These are phyloP conservation scores for Chironomus tentans DNA, from an alignment of 2,888 invertebrate genomes.

Conservation along the genomic window DNA sequence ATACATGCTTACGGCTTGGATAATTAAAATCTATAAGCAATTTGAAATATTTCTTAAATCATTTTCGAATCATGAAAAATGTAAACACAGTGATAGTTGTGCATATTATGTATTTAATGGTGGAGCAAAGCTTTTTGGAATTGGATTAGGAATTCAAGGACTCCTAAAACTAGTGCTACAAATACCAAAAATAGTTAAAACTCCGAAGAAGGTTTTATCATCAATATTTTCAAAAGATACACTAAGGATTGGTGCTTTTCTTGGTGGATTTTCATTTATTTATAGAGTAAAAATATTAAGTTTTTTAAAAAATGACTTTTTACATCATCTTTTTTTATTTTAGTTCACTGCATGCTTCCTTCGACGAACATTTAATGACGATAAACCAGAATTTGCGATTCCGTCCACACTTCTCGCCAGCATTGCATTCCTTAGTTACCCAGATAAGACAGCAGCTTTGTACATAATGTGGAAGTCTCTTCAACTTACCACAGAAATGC, in stretches of 20 bases:
- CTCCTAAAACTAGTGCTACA: slow-evolving; percentile 51
- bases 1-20: not conserved
- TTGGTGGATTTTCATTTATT: slow-evolving; percentile 58
- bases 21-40: not conserved
- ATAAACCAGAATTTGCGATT: slow-evolving; percentile 54
- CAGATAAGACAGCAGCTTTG: slow-evolving; percentile 67
- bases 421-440: slow-evolving; percentile 60
- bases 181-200: slow-evolving; percentile 45
- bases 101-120: slow-evolving; percentile 47
- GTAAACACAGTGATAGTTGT: slow-evolving; percentile 57
- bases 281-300: slow-evolving; percentile 49
- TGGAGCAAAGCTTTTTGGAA: slow-evolving; percentile 49
- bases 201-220: slow-evolving; percentile 45
- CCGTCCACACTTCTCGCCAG: slow-evolving; percentile 65
- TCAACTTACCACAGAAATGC: slow-evolving; percentile 48
- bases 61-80: slow-evolving; percentile 38
- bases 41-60: slow-evolving; percentile 43
- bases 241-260: slow-evolving; percentile 54
- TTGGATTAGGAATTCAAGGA: slow-evolving; percentile 54
- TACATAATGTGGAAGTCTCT: slow-evolving; percentile 75
- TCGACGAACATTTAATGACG: slow-evolving; percentile 51
- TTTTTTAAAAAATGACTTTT: not conserved
- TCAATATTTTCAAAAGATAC: slow-evolving; percentile 44
- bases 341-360: slow-evolving; percentile 58
- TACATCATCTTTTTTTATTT: slow-evolving; percentile 30